Conservation (phyloP, 2,888 invertebrate genomes). For the Drosophila anomalata region DNA sequence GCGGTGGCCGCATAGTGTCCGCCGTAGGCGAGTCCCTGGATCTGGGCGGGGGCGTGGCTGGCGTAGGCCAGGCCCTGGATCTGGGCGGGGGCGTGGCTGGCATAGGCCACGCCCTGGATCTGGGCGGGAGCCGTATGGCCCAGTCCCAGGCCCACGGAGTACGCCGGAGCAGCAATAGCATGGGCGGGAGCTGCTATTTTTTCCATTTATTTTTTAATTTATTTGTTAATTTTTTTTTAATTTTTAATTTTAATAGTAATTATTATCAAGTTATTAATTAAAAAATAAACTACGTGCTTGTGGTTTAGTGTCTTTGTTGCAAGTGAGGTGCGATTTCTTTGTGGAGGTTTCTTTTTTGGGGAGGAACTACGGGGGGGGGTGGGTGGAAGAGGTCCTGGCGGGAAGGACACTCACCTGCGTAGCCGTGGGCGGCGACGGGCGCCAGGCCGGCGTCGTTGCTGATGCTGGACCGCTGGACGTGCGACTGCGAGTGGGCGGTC, state of each 20-base stretch:
- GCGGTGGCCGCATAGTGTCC: conserved; percentile 57
- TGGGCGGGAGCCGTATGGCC: conserved; percentile 66
- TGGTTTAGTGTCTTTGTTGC: conserved; percentile 6
- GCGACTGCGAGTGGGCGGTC: conserved; percentile 83
- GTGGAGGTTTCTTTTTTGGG: neutral
- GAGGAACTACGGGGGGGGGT: neutral
- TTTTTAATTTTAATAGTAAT: conserved; percentile 4
- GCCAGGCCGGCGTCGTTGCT: conserved; percentile 83
- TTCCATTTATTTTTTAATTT: neutral
- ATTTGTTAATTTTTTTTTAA: conserved; percentile 19
- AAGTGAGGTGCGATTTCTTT: conserved; percentile 7
- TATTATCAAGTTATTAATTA: neutral
- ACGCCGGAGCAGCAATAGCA: conserved; percentile 52
- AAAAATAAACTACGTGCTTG: conserved; percentile 35
- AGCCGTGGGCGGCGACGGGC: conserved; percentile 65
- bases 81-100: conserved; percentile 73
- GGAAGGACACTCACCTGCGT: conserved; percentile 58
- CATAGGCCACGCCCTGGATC: conserved; percentile 57
- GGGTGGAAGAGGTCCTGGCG: neutral
- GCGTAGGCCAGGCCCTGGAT: conserved; percentile 59
- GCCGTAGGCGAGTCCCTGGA: conserved; percentile 51
- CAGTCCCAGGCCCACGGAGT: conserved; percentile 40
- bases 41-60: conserved; percentile 72
- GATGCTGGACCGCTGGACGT: conserved; percentile 83
- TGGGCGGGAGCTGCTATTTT: conserved; percentile 47